Evolutionary conservation across 1,140 invertebrate genomes (phyloP).

Genomic region (Lordiphosa collinella): DNA sequence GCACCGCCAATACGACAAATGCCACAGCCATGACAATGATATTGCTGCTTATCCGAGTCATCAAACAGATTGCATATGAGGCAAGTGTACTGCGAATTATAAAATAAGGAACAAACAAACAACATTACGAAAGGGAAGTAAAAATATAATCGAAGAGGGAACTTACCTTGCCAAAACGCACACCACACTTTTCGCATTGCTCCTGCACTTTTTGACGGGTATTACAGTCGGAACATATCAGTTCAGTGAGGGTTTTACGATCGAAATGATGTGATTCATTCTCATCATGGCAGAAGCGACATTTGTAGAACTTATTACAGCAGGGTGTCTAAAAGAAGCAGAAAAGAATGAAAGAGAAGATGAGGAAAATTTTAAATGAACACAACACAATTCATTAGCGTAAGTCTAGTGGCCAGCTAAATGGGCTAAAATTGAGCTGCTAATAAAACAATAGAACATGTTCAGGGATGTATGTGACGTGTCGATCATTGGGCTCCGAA

Average conservation of each 20-base stretch:
- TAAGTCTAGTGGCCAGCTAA: not conserved
- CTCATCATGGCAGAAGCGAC: slow-evolving; percentile 93
- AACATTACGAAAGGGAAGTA: not conserved
- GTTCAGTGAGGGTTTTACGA: slow-evolving; percentile 88
- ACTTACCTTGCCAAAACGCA: slow-evolving; percentile 86
- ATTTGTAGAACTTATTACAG: slow-evolving; percentile 92
- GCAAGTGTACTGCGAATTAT: slow-evolving; percentile 87
- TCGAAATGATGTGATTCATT: slow-evolving; percentile 90
- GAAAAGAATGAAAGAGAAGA: slow-evolving; percentile 18
- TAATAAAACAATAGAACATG: slow-evolving; percentile 31
- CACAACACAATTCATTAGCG: slow-evolving; percentile 29
- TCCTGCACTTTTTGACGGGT: slow-evolving; percentile 89
- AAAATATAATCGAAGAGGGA: not conserved
- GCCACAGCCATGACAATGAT: slow-evolving; percentile 93
- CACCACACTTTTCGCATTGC: slow-evolving; percentile 87
- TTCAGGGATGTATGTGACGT: slow-evolving; percentile 10
- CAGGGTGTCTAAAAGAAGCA: slow-evolving; percentile 87
- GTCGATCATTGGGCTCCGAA: not conserved
- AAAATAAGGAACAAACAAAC: slow-evolving; percentile 13
- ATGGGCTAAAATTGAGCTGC: slow-evolving; percentile 25
- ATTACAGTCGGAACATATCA: slow-evolving; percentile 90
- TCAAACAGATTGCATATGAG: slow-evolving; percentile 93
- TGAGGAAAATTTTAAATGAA: slow-evolving; percentile 18
- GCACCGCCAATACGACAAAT: slow-evolving; percentile 92
- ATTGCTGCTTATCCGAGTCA: slow-evolving; percentile 92